A percentile compares a stretch with the other conserved stretches of the same genome.
Conservation (phyloP, 2,113 vertebrate genomes). For the Eira barbara region DNA sequence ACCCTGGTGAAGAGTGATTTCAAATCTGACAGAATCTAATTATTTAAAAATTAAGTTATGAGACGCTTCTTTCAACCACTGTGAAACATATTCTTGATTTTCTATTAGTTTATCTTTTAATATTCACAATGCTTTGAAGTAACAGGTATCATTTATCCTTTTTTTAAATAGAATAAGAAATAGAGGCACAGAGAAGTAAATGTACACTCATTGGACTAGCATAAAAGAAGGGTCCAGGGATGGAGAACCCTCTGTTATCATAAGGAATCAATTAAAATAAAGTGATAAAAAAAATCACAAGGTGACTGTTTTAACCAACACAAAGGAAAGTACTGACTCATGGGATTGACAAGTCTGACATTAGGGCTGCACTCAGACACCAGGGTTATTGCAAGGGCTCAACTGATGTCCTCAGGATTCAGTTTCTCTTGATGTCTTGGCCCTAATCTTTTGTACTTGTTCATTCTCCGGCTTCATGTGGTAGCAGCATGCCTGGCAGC, state of each 20-base stretch:
- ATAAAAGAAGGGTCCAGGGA: background rate
- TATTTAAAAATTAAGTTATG: background rate
- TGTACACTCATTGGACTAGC: background rate
- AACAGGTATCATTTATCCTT: background rate
- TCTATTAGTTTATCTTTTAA: background rate
- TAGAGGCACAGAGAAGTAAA: background rate
- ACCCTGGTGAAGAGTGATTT: background rate
- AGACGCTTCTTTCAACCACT: background rate
- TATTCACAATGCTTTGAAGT: background rate
- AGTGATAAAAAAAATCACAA: background rate
- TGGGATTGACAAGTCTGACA: background rate
- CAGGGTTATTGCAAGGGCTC: background rate
- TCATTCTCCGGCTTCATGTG: background rate
- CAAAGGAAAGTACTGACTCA: background rate
- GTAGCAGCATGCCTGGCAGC: background rate
- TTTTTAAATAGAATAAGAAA: background rate
- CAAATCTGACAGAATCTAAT: background rate
- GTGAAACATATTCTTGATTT: background rate
- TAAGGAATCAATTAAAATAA: background rate
- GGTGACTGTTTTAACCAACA: background rate
- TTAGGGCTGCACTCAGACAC: background rate
- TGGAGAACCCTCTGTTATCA: background rate
- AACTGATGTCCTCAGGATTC: background rate
- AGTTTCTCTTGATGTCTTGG: background rate
- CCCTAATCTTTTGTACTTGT: background rate